phyloP scores from a whole-genome alignment of 2,888 invertebrate species.

The Lordiphosa fenestrarum region DNA sequence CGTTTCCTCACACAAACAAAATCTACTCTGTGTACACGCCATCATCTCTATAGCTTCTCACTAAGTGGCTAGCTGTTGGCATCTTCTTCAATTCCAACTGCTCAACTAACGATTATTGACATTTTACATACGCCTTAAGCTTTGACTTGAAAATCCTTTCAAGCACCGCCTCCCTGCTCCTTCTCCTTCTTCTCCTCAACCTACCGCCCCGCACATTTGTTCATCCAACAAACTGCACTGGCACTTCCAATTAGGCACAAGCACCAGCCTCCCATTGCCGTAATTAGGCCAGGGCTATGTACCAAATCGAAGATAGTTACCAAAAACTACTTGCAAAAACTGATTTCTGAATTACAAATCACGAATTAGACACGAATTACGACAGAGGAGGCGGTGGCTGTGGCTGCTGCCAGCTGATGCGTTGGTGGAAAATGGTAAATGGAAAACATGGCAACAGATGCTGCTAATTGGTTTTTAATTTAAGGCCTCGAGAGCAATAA shows the following conservation, averaged over 20 bases:
- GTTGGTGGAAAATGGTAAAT: constrained; percentile 17
- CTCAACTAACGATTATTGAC: background rate
- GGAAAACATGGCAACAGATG: constrained; percentile 58
- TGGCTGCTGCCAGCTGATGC: background rate
- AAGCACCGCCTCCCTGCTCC: too few species aligned
- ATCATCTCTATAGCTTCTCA: too few species aligned
- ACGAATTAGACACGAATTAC: constrained; percentile 51
- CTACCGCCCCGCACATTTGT: too few species aligned
- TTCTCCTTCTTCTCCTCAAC: too few species aligned
- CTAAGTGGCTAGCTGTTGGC: too few species aligned
- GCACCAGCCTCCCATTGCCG: background rate
- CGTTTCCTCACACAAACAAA: too few species aligned
- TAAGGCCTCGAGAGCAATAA: constrained; percentile 62
- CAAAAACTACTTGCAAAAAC: constrained; percentile 14
- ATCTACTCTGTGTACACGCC: too few species aligned
- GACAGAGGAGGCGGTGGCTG: constrained; percentile 10
- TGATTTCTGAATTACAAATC: constrained; percentile 52
- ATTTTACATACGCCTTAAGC: background rate
- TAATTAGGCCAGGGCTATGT: too few species aligned
- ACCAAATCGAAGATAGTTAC: too few species aligned
- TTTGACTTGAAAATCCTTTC: too few species aligned
- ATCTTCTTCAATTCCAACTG: too few species aligned
- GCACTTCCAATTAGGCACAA: background rate
- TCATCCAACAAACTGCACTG: constrained; percentile 1
- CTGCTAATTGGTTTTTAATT: constrained; percentile 61